Percentiles rank a stretch among this genome's conserved stretches.
phyloP scores from a whole-genome alignment of 37 sponge, comb jelly and placozoan species.

The Crambe crambe region DNA sequence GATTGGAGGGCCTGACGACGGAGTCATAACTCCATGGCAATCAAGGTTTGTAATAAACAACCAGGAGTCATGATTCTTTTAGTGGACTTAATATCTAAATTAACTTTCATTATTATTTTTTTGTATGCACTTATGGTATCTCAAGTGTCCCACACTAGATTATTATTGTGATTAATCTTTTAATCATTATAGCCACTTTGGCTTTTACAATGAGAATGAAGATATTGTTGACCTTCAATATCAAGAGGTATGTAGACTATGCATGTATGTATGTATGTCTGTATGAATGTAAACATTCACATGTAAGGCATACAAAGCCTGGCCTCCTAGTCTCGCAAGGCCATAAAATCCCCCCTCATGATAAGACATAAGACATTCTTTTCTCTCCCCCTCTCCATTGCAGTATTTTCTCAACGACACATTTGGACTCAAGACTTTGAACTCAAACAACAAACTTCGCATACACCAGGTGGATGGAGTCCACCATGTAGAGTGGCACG shows the following conservation, averaged over 20 bases:
- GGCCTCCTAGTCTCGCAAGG: no score
- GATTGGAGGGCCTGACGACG: slow-evolving; percentile 95
- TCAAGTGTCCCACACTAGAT: no score
- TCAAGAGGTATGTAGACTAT: slow-evolving; percentile 36
- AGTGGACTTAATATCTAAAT: background rate
- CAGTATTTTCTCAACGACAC: slow-evolving; percentile 69
- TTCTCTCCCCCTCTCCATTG: background rate
- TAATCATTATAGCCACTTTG: slow-evolving; percentile 62
- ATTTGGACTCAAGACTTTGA: slow-evolving; percentile 75
- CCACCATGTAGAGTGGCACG: slow-evolving; percentile 71
- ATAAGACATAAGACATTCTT: background rate
- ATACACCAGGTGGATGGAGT: slow-evolving; percentile 49
- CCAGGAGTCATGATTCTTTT: no score
- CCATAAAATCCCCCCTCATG: no score
- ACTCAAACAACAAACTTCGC: slow-evolving; percentile 20
- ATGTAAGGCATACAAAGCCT: no score
- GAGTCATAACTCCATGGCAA: slow-evolving; percentile 96
- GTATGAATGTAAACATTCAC: no score
- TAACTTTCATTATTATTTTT: background rate
- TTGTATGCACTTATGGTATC: no score
- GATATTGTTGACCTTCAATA: background rate
- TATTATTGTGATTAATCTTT: background rate
- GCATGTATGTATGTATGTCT: no score
- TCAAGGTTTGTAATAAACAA: no score
- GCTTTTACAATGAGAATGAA: slow-evolving; percentile 69